Percentiles rank a stretch among this genome's conserved stretches.
phyloP scores from a whole-genome alignment of 2,797 vertebrate species.

The Alauda arvensis region DNA sequence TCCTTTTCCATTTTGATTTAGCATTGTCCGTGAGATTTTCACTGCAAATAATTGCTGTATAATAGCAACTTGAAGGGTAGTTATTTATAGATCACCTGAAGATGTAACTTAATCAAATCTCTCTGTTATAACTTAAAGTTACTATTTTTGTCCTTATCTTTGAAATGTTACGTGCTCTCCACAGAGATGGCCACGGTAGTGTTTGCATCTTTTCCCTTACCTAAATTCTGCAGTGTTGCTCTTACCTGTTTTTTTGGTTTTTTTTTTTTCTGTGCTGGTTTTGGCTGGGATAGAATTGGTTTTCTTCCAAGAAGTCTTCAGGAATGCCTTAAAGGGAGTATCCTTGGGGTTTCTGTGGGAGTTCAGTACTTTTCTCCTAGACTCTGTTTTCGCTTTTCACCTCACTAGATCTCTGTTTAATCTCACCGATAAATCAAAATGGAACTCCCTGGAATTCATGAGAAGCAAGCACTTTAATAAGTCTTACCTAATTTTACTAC shows the following conservation, averaged over 20 bases:
- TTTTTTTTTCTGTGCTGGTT: neutral
- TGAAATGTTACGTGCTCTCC: neutral
- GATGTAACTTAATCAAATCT: neutral
- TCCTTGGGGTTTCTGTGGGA: slow-evolving; percentile 1
- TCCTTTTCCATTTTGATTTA: neutral
- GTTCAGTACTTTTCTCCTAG: neutral
- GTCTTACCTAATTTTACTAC: neutral
- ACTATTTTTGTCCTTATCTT: neutral
- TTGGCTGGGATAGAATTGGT: neutral
- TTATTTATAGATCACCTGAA: neutral
- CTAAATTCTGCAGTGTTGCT: neutral
- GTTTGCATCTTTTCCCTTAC: neutral
- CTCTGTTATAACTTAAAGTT: neutral
- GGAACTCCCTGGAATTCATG: neutral
- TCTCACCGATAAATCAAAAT: slow-evolving; percentile 13
- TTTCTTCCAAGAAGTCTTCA: neutral
- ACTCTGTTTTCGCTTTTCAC: slow-evolving; percentile 1
- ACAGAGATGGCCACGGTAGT: neutral
- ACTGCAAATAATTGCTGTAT: neutral
- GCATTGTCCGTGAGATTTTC: neutral
- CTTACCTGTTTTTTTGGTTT: neutral
- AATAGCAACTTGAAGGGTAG: neutral
- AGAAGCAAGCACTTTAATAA: neutral
- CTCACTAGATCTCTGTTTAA: neutral
- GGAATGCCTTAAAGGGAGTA: neutral